These are phyloP conservation scores for Sericinus montela DNA, from an alignment of 2,888 invertebrate species.

Conservation along the genomic window DNA sequence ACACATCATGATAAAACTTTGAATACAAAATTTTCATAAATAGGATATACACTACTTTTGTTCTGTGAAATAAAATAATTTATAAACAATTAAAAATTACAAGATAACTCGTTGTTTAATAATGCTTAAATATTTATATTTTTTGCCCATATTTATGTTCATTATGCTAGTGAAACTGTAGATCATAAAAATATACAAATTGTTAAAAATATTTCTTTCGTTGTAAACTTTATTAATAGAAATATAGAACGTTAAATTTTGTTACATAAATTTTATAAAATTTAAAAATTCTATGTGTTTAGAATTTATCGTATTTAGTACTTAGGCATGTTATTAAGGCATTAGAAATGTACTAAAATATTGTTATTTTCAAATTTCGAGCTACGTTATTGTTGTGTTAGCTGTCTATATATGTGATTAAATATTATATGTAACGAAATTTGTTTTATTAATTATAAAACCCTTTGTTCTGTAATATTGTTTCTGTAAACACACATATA, in stretches of 20 bases:
- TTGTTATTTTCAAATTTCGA: neutral
- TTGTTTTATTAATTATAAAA: neutral
- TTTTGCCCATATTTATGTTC: neutral
- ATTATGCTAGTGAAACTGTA: slow-evolving; percentile 1
- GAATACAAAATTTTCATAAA: too few species aligned
- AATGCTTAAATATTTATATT: neutral
- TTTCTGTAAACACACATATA: too few species aligned
- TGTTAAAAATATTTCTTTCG: neutral
- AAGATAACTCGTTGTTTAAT: too few species aligned
- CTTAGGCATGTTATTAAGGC: neutral
- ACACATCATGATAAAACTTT: too few species aligned
- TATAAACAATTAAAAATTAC: too few species aligned
- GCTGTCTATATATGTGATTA: slow-evolving; percentile 5
- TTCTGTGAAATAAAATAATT: too few species aligned
- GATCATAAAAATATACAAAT: neutral
- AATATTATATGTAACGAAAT: slow-evolving; percentile 8
- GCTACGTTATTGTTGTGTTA: slow-evolving; percentile 1
- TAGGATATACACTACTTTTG: too few species aligned
- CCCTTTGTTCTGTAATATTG: too few species aligned
- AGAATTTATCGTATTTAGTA: slow-evolving; percentile 1
- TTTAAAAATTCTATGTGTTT: slow-evolving; percentile 1
- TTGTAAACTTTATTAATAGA: neutral
- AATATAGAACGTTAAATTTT: neutral
- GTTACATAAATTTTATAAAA: neutral
- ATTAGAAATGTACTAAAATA: neutral